Base-by-base conservation (phyloP, 1,140 invertebrate genomes). In the silkworm (Bombyx mori) region DNA sequence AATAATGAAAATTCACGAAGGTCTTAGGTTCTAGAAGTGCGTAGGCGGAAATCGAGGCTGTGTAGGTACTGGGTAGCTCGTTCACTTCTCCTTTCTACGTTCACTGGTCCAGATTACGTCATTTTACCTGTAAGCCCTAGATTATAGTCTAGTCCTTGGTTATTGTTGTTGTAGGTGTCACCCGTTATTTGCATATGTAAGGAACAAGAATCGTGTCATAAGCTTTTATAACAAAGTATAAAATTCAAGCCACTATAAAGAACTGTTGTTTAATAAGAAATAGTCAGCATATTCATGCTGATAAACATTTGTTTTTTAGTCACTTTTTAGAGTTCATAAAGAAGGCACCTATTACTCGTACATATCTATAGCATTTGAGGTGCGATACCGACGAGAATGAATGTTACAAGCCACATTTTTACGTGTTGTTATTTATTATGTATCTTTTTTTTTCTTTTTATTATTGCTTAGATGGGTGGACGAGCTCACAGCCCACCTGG, bases 41-140 rank as follows among this genome's bases (percentile, higher is more conserved):
- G 83, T 86, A 64, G 83, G 83, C 73, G 79, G 71, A 63, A 61
- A 66, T 69, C 82, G 75, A 84, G 79, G 81, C 67, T 79, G 64
- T 68, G 22, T 61, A 63, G 54, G 60, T 70, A 76, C 67, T 65
- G 66, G 70, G 71, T 74, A 71, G 75, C 69, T 76, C 82, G 83
- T 81, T 79, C 81, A 86, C 83, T 84, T 84, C 84, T 86, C 81
- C 81, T 86, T 82, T 86, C 83, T 57, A 75, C 81, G 68, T 80
- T 83, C 79, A 79, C 79, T 69, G 79, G 65, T 82, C 78, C 78
- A 79, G 73, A 84, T 86, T 86, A 86, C 83, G 79, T 84, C 82
- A 86, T 71, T 52, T 48, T 54, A 65, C 61, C 57, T 58, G 52
- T 58, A 56, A 48, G 18, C 9, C 52, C 57, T 62, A 63, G 53